Evolutionary conservation across 2,797 vertebrate genomes (phyloP).

Genomic region (Oryzias sinensis): DNA sequence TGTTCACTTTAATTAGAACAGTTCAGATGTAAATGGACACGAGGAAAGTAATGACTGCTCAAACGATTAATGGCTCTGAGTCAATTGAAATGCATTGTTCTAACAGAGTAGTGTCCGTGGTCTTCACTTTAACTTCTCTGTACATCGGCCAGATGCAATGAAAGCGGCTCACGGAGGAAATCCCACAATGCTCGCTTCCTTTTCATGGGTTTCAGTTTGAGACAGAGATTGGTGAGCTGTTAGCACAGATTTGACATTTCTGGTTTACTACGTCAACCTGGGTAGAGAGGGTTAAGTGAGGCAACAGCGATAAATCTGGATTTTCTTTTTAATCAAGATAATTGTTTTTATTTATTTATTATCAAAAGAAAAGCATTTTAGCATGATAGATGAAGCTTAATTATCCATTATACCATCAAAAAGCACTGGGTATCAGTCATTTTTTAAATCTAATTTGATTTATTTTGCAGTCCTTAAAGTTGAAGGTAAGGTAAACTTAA

Average conservation of each 20-base stretch:
- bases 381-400: conserved; percentile 30
- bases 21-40: conserved; percentile 70
- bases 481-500: too few species aligned
- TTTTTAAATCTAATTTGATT: not conserved
- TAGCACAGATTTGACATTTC: conserved; percentile 63
- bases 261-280: conserved; percentile 32
- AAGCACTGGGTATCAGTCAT: conserved; percentile 18
- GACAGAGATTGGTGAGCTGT: conserved; percentile 52
- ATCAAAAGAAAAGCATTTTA: conserved; percentile 36
- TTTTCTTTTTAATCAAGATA: conserved; percentile 36
- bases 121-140: conserved; percentile 16
- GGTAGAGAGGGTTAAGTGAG: conserved; percentile 23
- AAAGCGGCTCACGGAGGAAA: conserved; percentile 15
- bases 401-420: conserved; percentile 3
- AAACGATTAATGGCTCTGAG: conserved; percentile 60
- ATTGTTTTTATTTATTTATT: conserved; percentile 5
- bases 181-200: conserved; percentile 1
- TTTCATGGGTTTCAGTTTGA: conserved; percentile 19
- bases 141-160: conserved; percentile 6
- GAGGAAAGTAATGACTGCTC: conserved; percentile 65
- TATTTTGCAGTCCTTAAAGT: not conserved
- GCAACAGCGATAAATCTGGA: conserved; percentile 34
- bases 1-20: conserved; percentile 66
- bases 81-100: conserved; percentile 45
- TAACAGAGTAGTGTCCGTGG: conserved; percentile 15